phyloP scores from a whole-genome alignment of 1,140 invertebrate species.

The Drosophila kurseongensis region DNA sequence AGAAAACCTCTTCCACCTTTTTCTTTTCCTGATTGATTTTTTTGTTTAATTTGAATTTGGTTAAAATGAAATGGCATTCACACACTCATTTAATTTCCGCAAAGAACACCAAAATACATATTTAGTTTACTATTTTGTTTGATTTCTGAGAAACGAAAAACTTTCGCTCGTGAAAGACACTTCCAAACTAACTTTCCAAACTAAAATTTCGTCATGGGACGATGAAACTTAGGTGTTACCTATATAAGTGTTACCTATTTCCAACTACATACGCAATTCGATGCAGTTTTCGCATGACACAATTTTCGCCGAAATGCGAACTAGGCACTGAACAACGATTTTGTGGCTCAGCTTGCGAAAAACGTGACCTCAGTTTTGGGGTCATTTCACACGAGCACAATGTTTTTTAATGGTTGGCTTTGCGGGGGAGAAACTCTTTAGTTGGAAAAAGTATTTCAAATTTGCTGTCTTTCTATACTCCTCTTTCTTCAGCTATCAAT shows the following conservation, averaged over 20 bases:
- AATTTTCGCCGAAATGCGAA: neutral
- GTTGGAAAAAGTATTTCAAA: conserved; percentile 20
- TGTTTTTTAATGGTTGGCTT: neutral
- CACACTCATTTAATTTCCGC: no score
- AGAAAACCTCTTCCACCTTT: no score
- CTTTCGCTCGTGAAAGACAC: conserved; percentile 36
- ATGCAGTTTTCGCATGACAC: conserved; percentile 3
- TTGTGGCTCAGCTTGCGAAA: conserved; percentile 18
- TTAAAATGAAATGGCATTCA: no score
- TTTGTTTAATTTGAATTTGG: no score
- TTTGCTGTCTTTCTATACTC: neutral
- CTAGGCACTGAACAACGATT: conserved; percentile 5
- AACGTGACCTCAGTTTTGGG: conserved; percentile 11
- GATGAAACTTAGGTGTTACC: neutral
- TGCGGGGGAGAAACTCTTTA: conserved; percentile 8
- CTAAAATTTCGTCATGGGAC: conserved; percentile 4
- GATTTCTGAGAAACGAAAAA: conserved; percentile 20
- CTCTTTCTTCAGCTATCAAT: neutral
- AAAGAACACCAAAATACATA: no score
- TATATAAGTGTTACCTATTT: neutral
- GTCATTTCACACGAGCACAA: conserved; percentile 5
- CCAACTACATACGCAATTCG: neutral
- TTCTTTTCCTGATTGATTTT: no score
- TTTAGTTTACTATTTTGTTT: conserved; percentile 1
- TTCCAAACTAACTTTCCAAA: conserved; percentile 29